Conservation (phyloP, 2,797 vertebrate genomes). For the Rhinogobio ventralis region DNA sequence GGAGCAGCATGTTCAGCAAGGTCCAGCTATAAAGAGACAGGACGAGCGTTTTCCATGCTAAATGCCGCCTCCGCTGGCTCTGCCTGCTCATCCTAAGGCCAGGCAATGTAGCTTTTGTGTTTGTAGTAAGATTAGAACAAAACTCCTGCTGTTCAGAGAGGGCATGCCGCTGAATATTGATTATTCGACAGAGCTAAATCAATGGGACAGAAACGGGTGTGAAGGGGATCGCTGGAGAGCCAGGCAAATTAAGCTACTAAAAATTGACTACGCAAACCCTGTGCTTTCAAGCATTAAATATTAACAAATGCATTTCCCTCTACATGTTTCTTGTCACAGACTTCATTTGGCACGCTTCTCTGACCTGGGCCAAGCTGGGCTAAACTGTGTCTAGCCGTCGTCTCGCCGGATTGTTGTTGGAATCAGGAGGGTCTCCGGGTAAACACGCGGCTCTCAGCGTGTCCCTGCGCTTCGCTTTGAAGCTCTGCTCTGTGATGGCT, state of each 20-base stretch:
- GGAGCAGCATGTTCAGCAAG: slow-evolving; percentile 16
- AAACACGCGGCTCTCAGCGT: slow-evolving; percentile 57
- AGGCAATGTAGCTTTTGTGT: slow-evolving; percentile 42
- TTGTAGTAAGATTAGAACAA: slow-evolving; percentile 59
- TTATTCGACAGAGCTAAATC: slow-evolving; percentile 73
- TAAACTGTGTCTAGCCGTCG: slow-evolving; percentile 12
- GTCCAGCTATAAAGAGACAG: slow-evolving; percentile 14
- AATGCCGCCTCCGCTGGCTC: slow-evolving; percentile 6
- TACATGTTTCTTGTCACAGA: not conserved
- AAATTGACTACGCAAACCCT: slow-evolving; percentile 47
- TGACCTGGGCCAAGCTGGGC: slow-evolving; percentile 18
- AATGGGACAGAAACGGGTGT: slow-evolving; percentile 65
- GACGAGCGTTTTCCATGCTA: slow-evolving; percentile 32
- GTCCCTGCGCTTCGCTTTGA: slow-evolving; percentile 67
- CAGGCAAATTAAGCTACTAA: slow-evolving; percentile 4
- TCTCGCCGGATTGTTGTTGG: slow-evolving; percentile 49
- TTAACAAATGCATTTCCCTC: slow-evolving; percentile 47
- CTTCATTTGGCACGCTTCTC: slow-evolving; percentile 7
- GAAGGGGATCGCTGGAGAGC: slow-evolving; percentile 58
- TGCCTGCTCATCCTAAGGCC: slow-evolving; percentile 39
- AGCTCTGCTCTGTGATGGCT: slow-evolving; percentile 71
- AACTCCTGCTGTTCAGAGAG: slow-evolving; percentile 61
- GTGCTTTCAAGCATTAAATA: slow-evolving; percentile 53
- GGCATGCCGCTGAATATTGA: slow-evolving; percentile 67
- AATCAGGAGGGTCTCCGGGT: slow-evolving; percentile 71